phyloP scores from a whole-genome alignment of 2,113 vertebrate genomes.

The Haliaeetus leucogaster region DNA sequence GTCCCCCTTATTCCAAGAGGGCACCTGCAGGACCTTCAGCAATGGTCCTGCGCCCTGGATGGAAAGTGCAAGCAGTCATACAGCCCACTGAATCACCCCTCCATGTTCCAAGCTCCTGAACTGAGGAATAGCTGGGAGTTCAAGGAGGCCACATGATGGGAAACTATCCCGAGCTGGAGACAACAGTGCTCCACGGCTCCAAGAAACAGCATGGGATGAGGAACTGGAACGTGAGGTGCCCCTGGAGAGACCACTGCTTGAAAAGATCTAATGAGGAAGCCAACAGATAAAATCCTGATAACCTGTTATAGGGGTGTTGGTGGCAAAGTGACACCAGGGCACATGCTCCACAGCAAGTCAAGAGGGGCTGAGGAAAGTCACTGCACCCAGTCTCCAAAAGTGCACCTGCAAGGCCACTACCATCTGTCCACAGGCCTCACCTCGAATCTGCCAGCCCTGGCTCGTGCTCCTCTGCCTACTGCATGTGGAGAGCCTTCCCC shows the following conservation, averaged over 20 bases:
- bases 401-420: neutral
- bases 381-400: neutral
- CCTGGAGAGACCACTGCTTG: neutral
- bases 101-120: neutral
- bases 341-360: neutral
- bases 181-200: neutral
- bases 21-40: neutral
- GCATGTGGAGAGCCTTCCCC: neutral
- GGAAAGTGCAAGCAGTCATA: neutral
- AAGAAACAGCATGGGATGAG: neutral
- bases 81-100: neutral
- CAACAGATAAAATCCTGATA: neutral
- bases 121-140: neutral
- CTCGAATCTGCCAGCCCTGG: neutral
- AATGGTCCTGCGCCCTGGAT: fast-evolving
- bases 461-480: fast-evolving
- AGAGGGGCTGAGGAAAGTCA: neutral
- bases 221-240: fast-evolving
- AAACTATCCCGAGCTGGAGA: neutral
- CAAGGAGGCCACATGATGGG: neutral
- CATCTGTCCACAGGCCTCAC: neutral
- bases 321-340: neutral
- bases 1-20: neutral
- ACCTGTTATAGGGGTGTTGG: neutral
- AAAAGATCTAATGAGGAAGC: neutral